A percentile compares a stretch with the other conserved stretches of the same genome.
Evolutionary conservation across 2,113 vertebrate genomes (phyloP).

Genomic region (Antechinus flavipes): DNA sequence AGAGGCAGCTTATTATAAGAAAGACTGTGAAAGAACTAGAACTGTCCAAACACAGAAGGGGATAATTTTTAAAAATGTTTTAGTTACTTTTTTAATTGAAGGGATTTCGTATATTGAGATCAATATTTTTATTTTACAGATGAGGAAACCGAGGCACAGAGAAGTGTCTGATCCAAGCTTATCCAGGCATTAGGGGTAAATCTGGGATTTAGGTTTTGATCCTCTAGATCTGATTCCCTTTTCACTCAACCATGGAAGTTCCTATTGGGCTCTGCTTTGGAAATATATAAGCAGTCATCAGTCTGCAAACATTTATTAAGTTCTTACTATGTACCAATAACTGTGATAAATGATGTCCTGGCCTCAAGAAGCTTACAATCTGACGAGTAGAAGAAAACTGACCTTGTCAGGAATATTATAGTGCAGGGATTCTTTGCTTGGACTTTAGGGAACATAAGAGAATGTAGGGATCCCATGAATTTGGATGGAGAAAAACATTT

Average conservation of each 20-base stretch:
- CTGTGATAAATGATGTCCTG: background rate
- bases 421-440: background rate
- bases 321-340: background rate
- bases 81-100: background rate
- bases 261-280: background rate
- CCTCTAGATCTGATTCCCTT: background rate
- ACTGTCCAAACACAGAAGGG: background rate
- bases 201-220: background rate
- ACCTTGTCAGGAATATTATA: background rate
- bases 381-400: background rate
- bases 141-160: background rate
- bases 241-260: background rate
- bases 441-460: background rate
- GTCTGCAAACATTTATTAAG: background rate
- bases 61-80: too few species aligned
- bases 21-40: background rate
- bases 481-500: background rate
- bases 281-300: background rate
- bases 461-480: background rate
- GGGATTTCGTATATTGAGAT: background rate
- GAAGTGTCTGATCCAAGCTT: background rate
- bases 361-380: background rate
- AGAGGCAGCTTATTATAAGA: background rate
- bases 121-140: background rate
- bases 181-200: background rate